phyloP scores from a whole-genome alignment of 2,797 vertebrate genomes.

The Lateolabrax maculatus region DNA sequence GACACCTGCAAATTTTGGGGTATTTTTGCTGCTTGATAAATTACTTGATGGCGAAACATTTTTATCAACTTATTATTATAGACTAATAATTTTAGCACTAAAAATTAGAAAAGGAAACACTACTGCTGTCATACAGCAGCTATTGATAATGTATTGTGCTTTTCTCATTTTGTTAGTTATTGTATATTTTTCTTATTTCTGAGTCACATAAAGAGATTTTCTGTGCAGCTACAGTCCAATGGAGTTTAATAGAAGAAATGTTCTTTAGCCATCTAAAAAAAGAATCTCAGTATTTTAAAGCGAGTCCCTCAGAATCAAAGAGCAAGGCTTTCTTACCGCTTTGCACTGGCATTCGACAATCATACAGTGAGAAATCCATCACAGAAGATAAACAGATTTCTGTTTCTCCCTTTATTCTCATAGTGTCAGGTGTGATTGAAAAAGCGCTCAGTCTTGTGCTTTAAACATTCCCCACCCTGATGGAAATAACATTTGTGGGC shows the following conservation, averaged over 20 bases:
- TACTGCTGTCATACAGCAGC: too few relatives aligned
- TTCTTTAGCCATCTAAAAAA: constrained; percentile 30
- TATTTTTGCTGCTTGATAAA: too few relatives aligned
- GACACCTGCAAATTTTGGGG: too few relatives aligned
- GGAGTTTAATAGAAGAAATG: constrained; percentile 13
- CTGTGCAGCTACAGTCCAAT: neutral
- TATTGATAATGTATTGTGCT: neutral
- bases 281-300: neutral
- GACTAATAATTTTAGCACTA: neutral
- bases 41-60: too few relatives aligned
- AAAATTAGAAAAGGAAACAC: neutral
- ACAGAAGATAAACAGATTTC: constrained; percentile 56
- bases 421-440: constrained; percentile 56
- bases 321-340: constrained; percentile 28
- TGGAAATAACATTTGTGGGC: neutral
- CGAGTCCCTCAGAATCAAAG: constrained; percentile 32
- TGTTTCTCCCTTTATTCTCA: constrained; percentile 47
- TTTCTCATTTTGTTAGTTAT: constrained; percentile 4
- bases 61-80: too few relatives aligned
- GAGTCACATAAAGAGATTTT: neutral
- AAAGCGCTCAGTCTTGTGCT: constrained; percentile 34
- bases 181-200: constrained; percentile 7
- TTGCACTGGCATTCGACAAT: constrained; percentile 34
- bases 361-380: constrained; percentile 60
- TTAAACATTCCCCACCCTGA: constrained; percentile 25